Percentiles rank a stretch among this genome's conserved stretches.
These are phyloP conservation scores for Myotis pilosus DNA, from an alignment of 2,797 vertebrate genomes.

Conservation along the genomic window DNA sequence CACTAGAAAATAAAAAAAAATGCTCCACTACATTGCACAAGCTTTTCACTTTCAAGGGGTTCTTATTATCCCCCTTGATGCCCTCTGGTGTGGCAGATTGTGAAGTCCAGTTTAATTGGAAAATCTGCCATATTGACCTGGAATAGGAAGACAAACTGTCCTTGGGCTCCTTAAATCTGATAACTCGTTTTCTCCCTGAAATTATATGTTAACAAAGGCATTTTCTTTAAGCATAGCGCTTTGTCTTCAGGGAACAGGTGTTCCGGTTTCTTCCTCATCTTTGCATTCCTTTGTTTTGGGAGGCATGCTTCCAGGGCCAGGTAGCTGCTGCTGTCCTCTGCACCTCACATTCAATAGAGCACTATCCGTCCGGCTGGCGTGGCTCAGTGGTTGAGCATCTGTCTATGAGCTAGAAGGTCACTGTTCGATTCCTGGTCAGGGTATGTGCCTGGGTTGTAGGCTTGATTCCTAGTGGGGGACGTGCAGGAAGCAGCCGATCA, in stretches of 20 bases:
- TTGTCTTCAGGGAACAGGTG: background rate
- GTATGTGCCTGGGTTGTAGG: no score
- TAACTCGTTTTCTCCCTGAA: background rate
- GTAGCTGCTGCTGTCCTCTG: background rate
- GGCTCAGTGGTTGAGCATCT: no score
- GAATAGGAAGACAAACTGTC: background rate
- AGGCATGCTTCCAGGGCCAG: background rate
- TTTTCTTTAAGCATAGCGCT: background rate
- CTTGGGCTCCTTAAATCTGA: background rate
- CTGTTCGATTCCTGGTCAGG: no score
- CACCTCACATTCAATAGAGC: background rate
- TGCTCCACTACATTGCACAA: constrained; percentile 41
- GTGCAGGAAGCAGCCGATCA: no score
- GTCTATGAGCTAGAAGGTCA: no score
- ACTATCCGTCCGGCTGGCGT: no score
- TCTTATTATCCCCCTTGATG: background rate
- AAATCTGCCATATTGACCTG: constrained; percentile 30
- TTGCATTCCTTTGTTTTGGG: background rate
- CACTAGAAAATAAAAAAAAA: background rate
- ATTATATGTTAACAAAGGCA: background rate
- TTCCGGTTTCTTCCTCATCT: background rate
- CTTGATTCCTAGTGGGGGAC: no score
- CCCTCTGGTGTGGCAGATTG: background rate
- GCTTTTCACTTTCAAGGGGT: constrained; percentile 39
- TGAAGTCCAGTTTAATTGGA: constrained; percentile 21